Percentiles rank a stretch among this genome's conserved stretches.
Conservation (phyloP, 2,888 invertebrate species). For the Eustalomyia histrio region DNA sequence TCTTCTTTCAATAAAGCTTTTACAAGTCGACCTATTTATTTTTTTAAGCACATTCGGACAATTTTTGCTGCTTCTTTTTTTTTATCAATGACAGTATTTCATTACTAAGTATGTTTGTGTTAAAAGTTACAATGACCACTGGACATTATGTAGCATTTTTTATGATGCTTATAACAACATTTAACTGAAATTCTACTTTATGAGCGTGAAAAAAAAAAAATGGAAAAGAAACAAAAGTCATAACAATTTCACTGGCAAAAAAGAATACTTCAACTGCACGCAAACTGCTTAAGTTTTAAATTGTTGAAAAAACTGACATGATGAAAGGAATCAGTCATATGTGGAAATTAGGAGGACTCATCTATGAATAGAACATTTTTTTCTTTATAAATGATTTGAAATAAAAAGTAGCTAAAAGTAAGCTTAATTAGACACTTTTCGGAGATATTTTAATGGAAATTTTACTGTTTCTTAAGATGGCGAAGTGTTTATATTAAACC, state of each 20-base stretch:
- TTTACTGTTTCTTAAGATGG: too few relatives aligned
- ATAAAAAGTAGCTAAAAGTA: too few relatives aligned
- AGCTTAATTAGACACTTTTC: too few relatives aligned
- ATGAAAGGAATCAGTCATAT: conserved; percentile 25
- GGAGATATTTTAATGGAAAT: too few relatives aligned
- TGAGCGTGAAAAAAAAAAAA: conserved; percentile 8
- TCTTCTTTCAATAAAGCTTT: too few relatives aligned
- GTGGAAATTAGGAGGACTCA: not conserved
- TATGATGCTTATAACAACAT: conserved; percentile 6
- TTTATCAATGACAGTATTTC: too few relatives aligned
- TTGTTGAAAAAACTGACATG: conserved; percentile 34
- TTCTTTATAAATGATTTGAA: too few relatives aligned
- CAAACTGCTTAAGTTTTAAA: conserved; percentile 21
- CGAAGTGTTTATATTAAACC: too few relatives aligned
- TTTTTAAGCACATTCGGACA: too few relatives aligned
- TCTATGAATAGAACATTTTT: too few relatives aligned
- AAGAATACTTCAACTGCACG: not conserved
- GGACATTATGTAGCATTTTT: conserved; percentile 14
- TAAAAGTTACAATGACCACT: conserved; percentile 22
- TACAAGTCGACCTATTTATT: too few relatives aligned
- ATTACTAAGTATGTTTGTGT: not conserved
- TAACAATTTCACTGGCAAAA: not conserved
- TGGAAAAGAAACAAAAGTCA: conserved; percentile 18
- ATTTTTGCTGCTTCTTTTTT: too few relatives aligned
- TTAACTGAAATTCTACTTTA: conserved; percentile 36